Base-by-base conservation (phyloP, 2,113 vertebrate genomes). In the Zosterops hypoxanthus region DNA sequence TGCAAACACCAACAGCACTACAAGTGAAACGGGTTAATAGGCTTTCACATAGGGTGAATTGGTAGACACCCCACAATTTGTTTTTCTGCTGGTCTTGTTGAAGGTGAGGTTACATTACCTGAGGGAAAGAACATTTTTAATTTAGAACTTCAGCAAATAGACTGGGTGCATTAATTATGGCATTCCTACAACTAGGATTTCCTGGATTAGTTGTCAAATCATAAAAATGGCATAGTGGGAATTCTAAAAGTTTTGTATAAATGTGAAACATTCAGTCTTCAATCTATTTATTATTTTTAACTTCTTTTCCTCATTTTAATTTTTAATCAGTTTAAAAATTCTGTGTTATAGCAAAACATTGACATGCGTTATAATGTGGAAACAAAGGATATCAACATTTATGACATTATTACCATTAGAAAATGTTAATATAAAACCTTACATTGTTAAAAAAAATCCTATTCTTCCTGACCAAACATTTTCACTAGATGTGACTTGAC, bases 311-410 rank as follows among this genome's bases (percentile, higher is more conserved):
- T 88, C 33, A 50, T 93, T 93, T 90, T 66, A 86, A 57, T 66
- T 49, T 66, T 83, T 42, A 64, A 10, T 78, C 14, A 60, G 49
- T 84, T 86, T 56, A 93, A 91, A 89, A 84, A 71, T 78, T 71
- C 70, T 81, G 59, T 82, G 33, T 78, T 92, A 71, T 7, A 86
- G 64, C 24, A 92, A 86, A 92, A 86, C 52, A 83, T 6, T 84
- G 83, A 64, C 56, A 50, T 55, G 42, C 50, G 44, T 66, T 88
- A 71, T 81, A 94, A 78, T 52, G 52, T 75, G 53, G n/a, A 94
- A 94, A 82, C 71, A 11, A 91, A 92, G 82, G 64, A 70, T 71
- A 90, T 96, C 88, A 78, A 60, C 39, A 64, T 94, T 94, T 92
- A 64, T 78, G 44, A 84, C 90, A 93, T 42, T 1, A 72, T 72